phyloP scores from a whole-genome alignment of 2,888 invertebrate species.

The Mythimna lalbum region DNA sequence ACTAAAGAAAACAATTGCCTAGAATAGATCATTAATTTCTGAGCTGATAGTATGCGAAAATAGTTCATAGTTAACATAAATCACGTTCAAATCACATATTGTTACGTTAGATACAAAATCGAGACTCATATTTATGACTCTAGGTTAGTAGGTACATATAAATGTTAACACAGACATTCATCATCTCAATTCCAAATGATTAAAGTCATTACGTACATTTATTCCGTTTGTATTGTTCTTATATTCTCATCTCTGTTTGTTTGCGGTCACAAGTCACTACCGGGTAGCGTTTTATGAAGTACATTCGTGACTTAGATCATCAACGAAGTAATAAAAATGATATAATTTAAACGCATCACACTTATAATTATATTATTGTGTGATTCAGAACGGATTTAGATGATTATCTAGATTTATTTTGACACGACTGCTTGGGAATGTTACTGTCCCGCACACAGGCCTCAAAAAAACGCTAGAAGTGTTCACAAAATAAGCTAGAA shows the following conservation, averaged over 20 bases:
- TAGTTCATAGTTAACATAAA: neutral
- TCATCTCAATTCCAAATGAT: constrained; percentile 23
- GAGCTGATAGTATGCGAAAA: neutral
- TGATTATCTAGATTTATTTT: constrained; percentile 24
- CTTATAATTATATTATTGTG: constrained; percentile 19
- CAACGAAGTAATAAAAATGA: constrained; percentile 22
- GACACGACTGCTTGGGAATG: constrained; percentile 10
- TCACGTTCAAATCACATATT: neutral
- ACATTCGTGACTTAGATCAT: constrained; percentile 42
- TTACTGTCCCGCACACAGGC: no score
- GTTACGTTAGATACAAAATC: neutral
- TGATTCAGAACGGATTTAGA: constrained; percentile 35
- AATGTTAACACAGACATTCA: constrained; percentile 24
- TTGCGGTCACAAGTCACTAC: constrained; percentile 50
- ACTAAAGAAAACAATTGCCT: no score
- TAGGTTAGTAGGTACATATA: constrained; percentile 9
- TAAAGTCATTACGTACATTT: constrained; percentile 37
- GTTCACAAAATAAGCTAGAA: no score
- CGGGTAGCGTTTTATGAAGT: constrained; percentile 47
- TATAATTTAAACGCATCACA: constrained; percentile 25
- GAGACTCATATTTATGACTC: neutral
- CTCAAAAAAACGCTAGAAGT: no score
- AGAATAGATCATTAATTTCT: no score
- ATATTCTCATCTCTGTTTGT: constrained; percentile 45
- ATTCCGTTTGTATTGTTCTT: constrained; percentile 42